Base-by-base conservation (phyloP, 2,797 vertebrate species). In the Helostoma temminkii region DNA sequence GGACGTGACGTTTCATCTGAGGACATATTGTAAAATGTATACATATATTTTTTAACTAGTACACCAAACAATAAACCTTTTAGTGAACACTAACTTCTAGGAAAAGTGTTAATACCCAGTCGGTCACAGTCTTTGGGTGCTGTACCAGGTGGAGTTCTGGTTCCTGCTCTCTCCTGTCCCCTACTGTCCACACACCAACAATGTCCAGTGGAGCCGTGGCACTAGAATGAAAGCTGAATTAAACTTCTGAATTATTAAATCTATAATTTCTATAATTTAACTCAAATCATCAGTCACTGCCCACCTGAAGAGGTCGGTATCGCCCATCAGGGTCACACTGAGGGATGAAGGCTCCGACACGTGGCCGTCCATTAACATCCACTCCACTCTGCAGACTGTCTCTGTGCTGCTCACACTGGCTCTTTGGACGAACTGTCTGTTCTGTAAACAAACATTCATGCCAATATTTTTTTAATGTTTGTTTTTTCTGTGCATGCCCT, bases 181-280 rank as follows among this genome's bases (percentile, higher is more conserved):
- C 71, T 76, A 0, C 2, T 71, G 6, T 96, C 93, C 84, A 97
- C 96, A 0, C 96, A 97, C 96, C 96, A 97, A 82, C 96, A 97
- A 66, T 96, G 70, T 54, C 96, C 96, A 0, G 92, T 92, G 69
- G 94, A 93, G 16, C 93, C 4, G 0, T 95, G 95, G 57, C 96
- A 97, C 88, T 96, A 92, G 45, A 64, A 5, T 39, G 3, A 41
- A 18, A 18, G 4, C 18, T 41, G 15, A 18, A 18, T 41, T 16
- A 39, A 39, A 15, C 5, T 39, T 39, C 16, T 16, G 39, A 7
- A 18, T 41, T 42, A 42, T 52, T 4, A 8, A 47, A 19, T 53
- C 59, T 9, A n/a, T n/a, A n/a, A n/a, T n/a, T n/a, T 14, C n/a
- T 2, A 0, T 41, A 3, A 15, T 10, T 22, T 8, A 4, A 19